Evolutionary conservation across 2,888 invertebrate species (phyloP), one percentile per base, ranked within the genome.

Genomic region (Augiades crinisus): DNA sequence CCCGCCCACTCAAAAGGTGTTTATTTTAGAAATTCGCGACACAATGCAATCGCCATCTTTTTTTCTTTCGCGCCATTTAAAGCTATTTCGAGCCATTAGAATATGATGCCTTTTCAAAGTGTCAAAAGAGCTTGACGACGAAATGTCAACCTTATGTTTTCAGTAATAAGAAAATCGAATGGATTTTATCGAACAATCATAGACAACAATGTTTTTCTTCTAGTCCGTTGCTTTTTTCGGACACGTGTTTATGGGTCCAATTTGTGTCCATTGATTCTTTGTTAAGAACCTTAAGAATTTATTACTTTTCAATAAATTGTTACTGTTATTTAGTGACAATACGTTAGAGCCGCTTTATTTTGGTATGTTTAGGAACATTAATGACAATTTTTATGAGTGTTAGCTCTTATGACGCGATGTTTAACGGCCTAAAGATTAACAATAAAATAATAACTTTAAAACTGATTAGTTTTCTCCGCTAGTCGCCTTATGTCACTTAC

Each of bases 1-100:
- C 81, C 85, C 89, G 89, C 89, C 89, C 84, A 88, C 88, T 88
- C 87, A 74, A 87, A 88, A 87, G 85, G 85, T 89, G 88, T 88
- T 89, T 88, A 88, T 89, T 88, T 85, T 79, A 82, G 85, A 86
- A 77, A 80, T 82, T 81, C 72, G 73, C 67, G 68, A 66, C 77
- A 85, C 81, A 83, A 81, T 78, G 69, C 72, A 65, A 77, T 74
- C 77, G 83, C 77, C 81, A 81, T 70, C 71, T 80, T 85, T 84
- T 80, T 82, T 70, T 69, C 76, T 79, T 82, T 87, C 86, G 86
- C 85, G 80, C 86, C 88, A 88, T 89, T 89, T 87, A 83, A 86
- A 85, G 74, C 75, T 79, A 80, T 84, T 86, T 80, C 79, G 64
- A 65, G 63, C 70, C 75, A 78, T 75, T 73, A 72, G 62, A 63